phyloP scores from a whole-genome alignment of 2,797 vertebrate species.

The Miichthys miiuy region DNA sequence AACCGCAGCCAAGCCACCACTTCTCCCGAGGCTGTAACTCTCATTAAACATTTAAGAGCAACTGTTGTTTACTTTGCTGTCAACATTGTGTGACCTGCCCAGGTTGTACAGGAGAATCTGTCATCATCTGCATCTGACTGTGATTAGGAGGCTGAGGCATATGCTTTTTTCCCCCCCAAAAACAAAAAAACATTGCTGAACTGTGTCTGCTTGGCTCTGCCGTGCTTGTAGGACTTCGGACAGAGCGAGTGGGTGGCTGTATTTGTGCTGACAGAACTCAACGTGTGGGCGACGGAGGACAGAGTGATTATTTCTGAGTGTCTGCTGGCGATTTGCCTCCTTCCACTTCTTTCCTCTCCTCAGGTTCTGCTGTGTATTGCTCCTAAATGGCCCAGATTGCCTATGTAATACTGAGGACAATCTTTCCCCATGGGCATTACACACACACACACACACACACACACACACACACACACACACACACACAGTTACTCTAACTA shows the following conservation, averaged over 20 bases:
- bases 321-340: constrained; percentile 58
- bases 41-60: constrained; percentile 30
- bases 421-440: constrained; percentile 22
- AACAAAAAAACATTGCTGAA: constrained; percentile 32
- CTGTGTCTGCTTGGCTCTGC: constrained; percentile 39
- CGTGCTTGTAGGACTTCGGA: constrained; percentile 28
- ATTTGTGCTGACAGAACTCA: constrained; percentile 64
- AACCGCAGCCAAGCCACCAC: neutral
- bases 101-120: constrained; percentile 16
- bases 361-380: constrained; percentile 34
- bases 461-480: neutral
- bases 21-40: constrained; percentile 14
- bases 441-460: constrained; percentile 13
- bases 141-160: constrained; percentile 19
- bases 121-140: constrained; percentile 17
- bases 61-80: constrained; percentile 23
- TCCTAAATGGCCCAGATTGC: constrained; percentile 48
- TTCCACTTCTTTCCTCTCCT: constrained; percentile 48
- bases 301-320: constrained; percentile 67
- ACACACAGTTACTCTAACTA: constrained; percentile 10
- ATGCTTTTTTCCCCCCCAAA: neutral
- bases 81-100: constrained; percentile 17
- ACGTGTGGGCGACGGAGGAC: constrained; percentile 52
- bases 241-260: constrained; percentile 57
- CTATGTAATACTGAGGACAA: constrained; percentile 38